phyloP scores from a whole-genome alignment of 2,888 invertebrate genomes.

The Petrolisthes cinctipes region DNA sequence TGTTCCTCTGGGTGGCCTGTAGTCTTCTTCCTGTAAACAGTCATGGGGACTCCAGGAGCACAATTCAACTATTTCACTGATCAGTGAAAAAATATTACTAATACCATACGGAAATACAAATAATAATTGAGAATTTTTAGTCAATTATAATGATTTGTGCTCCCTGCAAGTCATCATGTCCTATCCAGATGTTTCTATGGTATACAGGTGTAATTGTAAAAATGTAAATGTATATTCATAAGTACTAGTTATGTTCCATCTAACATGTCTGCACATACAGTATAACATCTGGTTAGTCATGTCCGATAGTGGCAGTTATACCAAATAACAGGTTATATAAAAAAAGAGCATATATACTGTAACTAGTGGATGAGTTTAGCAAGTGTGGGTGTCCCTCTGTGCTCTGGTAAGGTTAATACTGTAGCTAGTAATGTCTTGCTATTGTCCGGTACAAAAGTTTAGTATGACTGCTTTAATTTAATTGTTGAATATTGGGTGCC shows the following conservation, averaged over 20 bases:
- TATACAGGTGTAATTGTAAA: neutral
- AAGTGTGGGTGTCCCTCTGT: conserved; percentile 46
- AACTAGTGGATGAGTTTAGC: conserved; percentile 10
- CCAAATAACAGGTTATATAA: neutral
- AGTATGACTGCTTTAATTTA: too few species aligned
- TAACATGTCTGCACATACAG: too few species aligned
- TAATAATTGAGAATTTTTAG: neutral
- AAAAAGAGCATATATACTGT: neutral
- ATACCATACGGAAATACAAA: too few species aligned
- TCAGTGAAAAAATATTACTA: too few species aligned
- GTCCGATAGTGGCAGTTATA: neutral
- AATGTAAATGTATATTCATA: neutral
- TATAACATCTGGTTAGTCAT: conserved; percentile 32
- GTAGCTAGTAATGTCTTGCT: conserved; percentile 4
- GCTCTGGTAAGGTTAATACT: neutral
- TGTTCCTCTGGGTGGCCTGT: conserved; percentile 10
- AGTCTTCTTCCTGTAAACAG: conserved; percentile 13
- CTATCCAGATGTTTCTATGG: conserved; percentile 13
- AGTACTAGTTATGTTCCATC: neutral
- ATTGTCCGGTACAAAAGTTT: neutral
- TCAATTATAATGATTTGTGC: neutral
- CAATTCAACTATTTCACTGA: neutral
- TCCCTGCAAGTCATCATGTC: neutral
- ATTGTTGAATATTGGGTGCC: too few species aligned
- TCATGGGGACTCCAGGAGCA: neutral